Evolutionary conservation across 2,888 invertebrate species (phyloP).

Genomic region (Pristionchus exspectatus): DNA sequence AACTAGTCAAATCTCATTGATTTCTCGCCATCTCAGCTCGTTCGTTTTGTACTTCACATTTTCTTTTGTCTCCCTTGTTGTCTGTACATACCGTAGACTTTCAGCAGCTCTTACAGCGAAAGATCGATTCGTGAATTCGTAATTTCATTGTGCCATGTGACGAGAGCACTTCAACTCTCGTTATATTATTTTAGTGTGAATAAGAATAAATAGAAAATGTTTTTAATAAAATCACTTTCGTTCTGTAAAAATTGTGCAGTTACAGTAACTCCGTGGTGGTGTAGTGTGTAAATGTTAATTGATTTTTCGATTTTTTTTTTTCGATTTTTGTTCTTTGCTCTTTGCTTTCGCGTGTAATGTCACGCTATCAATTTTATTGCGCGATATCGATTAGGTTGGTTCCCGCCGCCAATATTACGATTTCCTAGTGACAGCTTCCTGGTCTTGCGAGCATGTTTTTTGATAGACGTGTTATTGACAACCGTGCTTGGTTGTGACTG

Average conservation of each 20-base stretch:
- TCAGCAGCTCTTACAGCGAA: neutral
- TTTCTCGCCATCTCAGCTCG: constrained; percentile 41
- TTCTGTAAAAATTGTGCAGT: neutral
- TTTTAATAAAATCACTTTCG: neutral
- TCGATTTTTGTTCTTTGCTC: neutral
- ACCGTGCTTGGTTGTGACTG: neutral
- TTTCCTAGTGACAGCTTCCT: neutral
- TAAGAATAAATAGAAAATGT: neutral
- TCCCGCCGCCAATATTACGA: neutral
- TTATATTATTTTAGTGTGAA: neutral
- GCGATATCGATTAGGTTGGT: constrained; percentile 3
- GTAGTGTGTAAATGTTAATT: neutral
- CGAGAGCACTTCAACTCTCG: neutral
- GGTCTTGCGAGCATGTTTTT: neutral
- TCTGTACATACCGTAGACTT: constrained; percentile 52
- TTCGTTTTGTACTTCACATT: neutral
- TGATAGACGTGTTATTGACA: neutral
- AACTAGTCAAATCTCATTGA: constrained; percentile 49
- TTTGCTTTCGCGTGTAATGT: neutral
- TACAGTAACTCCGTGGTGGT: neutral
- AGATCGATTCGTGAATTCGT: constrained; percentile 33
- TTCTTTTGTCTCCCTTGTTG: neutral
- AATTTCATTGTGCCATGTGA: constrained; percentile 26
- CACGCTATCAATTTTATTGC: neutral
- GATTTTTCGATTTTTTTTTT: neutral